Percentiles rank a stretch among this genome's conserved stretches.
phyloP scores from a whole-genome alignment of 2,888 invertebrate species.

The Dryococelus australis region DNA sequence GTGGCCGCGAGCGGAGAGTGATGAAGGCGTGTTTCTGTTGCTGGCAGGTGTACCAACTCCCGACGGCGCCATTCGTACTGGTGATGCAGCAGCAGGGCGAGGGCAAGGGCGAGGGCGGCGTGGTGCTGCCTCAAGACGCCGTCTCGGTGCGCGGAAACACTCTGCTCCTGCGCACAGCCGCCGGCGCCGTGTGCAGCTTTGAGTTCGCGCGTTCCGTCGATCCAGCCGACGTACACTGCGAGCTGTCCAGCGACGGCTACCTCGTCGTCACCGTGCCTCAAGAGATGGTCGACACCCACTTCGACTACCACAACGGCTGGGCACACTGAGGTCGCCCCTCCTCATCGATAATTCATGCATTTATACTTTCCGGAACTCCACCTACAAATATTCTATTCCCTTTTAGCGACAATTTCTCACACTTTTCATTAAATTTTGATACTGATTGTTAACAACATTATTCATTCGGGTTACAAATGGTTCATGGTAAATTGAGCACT shows the following conservation, averaged over 20 bases:
- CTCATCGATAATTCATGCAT: not conserved
- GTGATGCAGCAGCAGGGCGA: not conserved
- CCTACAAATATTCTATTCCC: no score
- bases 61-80: not conserved
- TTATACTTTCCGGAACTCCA: no score
- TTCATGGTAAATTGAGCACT: no score
- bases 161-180: not conserved
- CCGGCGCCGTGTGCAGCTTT: not conserved
- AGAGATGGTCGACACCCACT: not conserved
- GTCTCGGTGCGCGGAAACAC: not conserved
- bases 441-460: no score
- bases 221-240: not conserved
- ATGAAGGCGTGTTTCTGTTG: not conserved
- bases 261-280: not conserved
- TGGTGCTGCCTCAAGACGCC: not conserved
- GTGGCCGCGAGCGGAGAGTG: no score
- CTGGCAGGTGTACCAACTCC: not conserved
- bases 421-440: no score
- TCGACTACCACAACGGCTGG: constrained; percentile 2
- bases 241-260: not conserved
- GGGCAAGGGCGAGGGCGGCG: no score
- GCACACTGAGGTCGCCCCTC: not conserved
- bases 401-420: no score
- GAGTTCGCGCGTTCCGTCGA: not conserved
- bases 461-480: no score